Percentiles rank a stretch among this genome's conserved stretches.
phyloP scores from a whole-genome alignment of 2,797 vertebrate genomes.

The Gastrophryne carolinensis region DNA sequence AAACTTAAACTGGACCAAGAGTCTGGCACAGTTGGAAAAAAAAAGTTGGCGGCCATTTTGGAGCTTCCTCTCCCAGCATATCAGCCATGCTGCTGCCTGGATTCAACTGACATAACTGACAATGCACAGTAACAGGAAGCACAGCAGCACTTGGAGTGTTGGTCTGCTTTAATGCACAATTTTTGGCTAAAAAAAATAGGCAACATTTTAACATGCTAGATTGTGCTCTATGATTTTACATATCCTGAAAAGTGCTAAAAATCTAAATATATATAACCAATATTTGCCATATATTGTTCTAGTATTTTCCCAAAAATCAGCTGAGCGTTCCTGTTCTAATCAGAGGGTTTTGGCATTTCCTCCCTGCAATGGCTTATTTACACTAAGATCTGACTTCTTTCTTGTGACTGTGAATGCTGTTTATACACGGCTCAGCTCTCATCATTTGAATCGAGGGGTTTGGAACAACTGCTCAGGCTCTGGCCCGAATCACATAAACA shows the following conservation, averaged over 20 bases:
- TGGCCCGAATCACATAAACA: slow-evolving; percentile 42
- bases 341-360: slow-evolving; percentile 9
- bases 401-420: slow-evolving; percentile 38
- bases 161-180: too few relatives aligned
- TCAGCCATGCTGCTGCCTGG: too few relatives aligned
- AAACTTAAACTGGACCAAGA: too few relatives aligned
- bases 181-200: background rate
- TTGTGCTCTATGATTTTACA: background rate
- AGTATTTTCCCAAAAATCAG: slow-evolving; percentile 19
- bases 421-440: slow-evolving; percentile 42
- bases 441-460: slow-evolving; percentile 15
- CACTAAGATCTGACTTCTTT: slow-evolving; percentile 32
- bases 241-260: slow-evolving; percentile 10
- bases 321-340: slow-evolving; percentile 18
- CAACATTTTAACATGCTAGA: background rate
- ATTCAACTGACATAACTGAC: too few relatives aligned
- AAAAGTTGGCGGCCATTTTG: too few relatives aligned
- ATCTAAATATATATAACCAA: slow-evolving; percentile 13
- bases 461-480: slow-evolving; percentile 26
- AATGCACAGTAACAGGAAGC: too few relatives aligned
- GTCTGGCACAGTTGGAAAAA: too few relatives aligned
- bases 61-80: too few relatives aligned
- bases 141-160: too few relatives aligned
- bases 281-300: too few relatives aligned
- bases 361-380: slow-evolving; percentile 32